Conservation (phyloP, 2,888 invertebrate genomes). For the Pocota personata region DNA sequence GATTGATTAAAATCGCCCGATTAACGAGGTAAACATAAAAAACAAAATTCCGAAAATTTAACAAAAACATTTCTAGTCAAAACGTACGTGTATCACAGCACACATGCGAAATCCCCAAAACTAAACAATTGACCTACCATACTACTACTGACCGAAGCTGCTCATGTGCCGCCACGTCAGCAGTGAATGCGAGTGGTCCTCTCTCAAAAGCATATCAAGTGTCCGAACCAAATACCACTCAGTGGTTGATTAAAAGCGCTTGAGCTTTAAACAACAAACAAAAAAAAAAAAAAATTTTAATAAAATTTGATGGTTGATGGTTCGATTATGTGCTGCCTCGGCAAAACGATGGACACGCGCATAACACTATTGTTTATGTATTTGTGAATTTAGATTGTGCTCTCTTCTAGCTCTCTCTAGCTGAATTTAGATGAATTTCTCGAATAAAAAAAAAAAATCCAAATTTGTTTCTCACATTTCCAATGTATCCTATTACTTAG, state of each 20-base stretch:
- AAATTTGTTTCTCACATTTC: slow-evolving; percentile 71
- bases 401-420: slow-evolving; percentile 61
- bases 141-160: slow-evolving; percentile 1
- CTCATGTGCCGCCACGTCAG: slow-evolving; percentile 9
- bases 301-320: slow-evolving; percentile 40
- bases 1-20: slow-evolving; percentile 81
- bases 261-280: slow-evolving; percentile 17
- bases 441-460: slow-evolving; percentile 29
- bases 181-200: slow-evolving; percentile 23
- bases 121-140: slow-evolving; percentile 6
- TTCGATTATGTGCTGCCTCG: slow-evolving; percentile 19
- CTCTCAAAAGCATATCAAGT: slow-evolving; percentile 5
- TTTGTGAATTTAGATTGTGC: slow-evolving; percentile 64
- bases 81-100: slow-evolving; percentile 4
- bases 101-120: slow-evolving; percentile 47
- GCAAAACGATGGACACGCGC: slow-evolving; percentile 41
- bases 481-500: slow-evolving; percentile 76
- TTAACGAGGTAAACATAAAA: slow-evolving; percentile 81
- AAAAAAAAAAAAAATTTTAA: too few species aligned
- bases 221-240: slow-evolving; percentile 31
- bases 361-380: slow-evolving; percentile 49
- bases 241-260: slow-evolving; percentile 28
- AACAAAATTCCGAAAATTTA: slow-evolving; percentile 69
- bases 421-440: slow-evolving; percentile 54
- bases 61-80: slow-evolving; percentile 69